Conservation (phyloP, 2,113 vertebrate species). For the Mesitornis unicolor region DNA sequence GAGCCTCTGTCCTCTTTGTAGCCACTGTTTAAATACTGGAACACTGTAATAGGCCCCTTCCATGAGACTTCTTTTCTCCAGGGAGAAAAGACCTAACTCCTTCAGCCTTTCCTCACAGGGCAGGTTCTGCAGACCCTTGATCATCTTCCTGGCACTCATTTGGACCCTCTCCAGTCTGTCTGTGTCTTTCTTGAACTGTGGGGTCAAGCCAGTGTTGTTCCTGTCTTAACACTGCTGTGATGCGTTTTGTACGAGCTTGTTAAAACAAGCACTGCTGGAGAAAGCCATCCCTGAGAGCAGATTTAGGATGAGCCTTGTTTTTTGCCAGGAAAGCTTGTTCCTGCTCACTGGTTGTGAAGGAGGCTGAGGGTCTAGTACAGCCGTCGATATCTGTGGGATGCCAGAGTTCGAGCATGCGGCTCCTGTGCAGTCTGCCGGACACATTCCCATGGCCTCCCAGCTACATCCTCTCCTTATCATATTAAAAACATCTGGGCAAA, state of each 20-base stretch:
- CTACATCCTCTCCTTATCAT: not conserved
- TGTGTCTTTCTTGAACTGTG: not conserved
- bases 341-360: not conserved
- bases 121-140: not conserved
- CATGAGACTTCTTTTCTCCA: not conserved
- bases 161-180: not conserved
- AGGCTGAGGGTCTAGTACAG: not conserved
- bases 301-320: not conserved
- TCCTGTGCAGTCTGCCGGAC: not conserved
- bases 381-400: not conserved
- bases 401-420: not conserved
- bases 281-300: not conserved
- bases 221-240: not conserved
- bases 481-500: slow-evolving; percentile 46
- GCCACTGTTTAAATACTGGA: not conserved
- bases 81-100: not conserved
- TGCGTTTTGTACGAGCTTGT: not conserved
- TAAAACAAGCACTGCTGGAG: not conserved
- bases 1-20: not conserved
- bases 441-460: not conserved
- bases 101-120: not conserved
- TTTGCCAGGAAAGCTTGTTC: not conserved
- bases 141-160: not conserved
- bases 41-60: not conserved
- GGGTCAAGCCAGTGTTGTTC: not conserved